Percentiles rank a stretch among this genome's conserved stretches.
phyloP scores from a whole-genome alignment of 2,888 invertebrate species.

The Leptura quadrifasciata region DNA sequence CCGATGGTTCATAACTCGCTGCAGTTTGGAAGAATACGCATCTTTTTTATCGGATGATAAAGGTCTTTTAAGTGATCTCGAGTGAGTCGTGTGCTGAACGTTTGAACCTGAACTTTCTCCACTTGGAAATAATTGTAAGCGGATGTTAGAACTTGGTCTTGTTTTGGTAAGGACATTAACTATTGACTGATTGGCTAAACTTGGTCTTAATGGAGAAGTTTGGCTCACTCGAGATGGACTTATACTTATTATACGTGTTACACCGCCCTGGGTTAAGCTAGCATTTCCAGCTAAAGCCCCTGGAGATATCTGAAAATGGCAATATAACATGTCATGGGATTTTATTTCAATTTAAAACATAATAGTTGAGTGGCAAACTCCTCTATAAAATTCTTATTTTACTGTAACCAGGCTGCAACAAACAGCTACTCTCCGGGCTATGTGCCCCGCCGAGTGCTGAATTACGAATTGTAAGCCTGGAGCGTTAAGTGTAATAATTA shows the following conservation, averaged over 20 bases:
- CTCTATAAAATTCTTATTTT: too few species aligned
- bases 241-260: constrained; percentile 76
- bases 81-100: constrained; percentile 57
- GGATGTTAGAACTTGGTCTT: constrained; percentile 66
- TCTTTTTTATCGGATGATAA: constrained; percentile 74
- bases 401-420: too few species aligned
- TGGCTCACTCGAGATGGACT: constrained; percentile 68
- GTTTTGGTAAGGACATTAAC: constrained; percentile 71
- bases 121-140: constrained; percentile 69
- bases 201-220: constrained; percentile 70
- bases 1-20: constrained; percentile 83
- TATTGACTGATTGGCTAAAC: constrained; percentile 72
- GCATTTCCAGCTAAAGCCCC: constrained; percentile 60
- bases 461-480: too few species aligned
- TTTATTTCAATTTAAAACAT: too few species aligned
- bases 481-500: too few species aligned
- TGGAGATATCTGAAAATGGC: constrained; percentile 61
- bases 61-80: constrained; percentile 72
- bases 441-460: too few species aligned
- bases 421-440: too few species aligned
- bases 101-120: constrained; percentile 53
- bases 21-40: constrained; percentile 77
- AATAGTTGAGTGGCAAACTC: too few species aligned
- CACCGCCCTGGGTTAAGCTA: constrained; percentile 72
- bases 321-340: neutral